These are phyloP conservation scores for Maccullochella peelii DNA, from an alignment of 2,113 vertebrate species.

Conservation along the genomic window DNA sequence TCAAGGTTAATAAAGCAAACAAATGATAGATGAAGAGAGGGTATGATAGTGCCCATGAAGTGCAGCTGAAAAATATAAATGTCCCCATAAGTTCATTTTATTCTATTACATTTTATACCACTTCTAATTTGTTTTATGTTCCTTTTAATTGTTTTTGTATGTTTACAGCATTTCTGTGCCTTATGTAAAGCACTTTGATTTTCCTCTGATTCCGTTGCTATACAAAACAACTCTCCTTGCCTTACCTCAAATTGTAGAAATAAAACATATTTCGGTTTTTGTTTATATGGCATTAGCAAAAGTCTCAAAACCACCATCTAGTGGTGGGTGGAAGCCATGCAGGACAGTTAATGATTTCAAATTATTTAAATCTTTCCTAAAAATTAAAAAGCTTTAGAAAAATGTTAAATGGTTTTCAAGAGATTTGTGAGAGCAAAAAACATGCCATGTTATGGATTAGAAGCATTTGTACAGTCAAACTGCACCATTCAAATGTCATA, in stretches of 20 bases:
- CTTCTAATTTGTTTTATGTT: background rate
- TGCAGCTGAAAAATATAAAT: background rate
- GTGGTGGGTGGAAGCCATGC: slow-evolving; percentile 9
- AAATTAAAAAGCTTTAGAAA: background rate
- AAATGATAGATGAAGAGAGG: background rate
- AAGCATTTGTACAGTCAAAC: background rate
- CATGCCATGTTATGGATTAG: too few species aligned
- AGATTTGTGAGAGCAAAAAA: background rate
- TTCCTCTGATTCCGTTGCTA: background rate
- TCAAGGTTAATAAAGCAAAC: slow-evolving; percentile 1
- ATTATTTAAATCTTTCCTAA: background rate
- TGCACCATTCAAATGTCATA: background rate
- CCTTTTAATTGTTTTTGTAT: background rate
- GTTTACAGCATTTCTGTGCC: background rate
- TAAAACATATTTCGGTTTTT: background rate
- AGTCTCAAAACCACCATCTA: slow-evolving; percentile 45
- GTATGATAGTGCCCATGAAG: background rate
- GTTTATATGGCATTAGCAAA: background rate
- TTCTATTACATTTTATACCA: background rate
- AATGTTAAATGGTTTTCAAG: background rate
- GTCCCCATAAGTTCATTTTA: background rate
- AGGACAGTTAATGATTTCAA: background rate
- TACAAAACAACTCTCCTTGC: background rate
- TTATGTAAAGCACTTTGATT: background rate
- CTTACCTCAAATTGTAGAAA: background rate